Conservation (phyloP, 2,113 vertebrate species). For the Brachypteracias leptosomus region DNA sequence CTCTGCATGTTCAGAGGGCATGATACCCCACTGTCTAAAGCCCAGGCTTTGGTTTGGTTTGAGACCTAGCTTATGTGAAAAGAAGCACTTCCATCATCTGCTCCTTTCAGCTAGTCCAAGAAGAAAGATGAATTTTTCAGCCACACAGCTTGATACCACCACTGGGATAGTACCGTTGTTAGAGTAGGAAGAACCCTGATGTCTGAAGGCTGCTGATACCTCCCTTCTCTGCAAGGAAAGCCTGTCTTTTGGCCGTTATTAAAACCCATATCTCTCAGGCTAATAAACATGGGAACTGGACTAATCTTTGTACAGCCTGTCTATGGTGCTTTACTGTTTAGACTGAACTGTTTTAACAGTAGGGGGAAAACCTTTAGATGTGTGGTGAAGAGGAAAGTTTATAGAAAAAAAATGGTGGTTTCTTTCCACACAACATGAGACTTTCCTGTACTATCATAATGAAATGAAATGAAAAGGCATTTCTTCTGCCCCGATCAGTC, state of each 20-base stretch:
- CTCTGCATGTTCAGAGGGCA: background rate
- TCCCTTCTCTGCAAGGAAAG: background rate
- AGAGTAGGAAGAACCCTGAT: background rate
- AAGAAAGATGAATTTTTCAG: background rate
- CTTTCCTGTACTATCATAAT: constrained; percentile 41
- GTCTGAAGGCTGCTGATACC: background rate
- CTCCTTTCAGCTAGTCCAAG: background rate
- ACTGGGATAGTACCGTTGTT: background rate
- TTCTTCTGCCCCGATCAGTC: constrained; percentile 46
- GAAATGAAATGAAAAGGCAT: constrained; percentile 39
- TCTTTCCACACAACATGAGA: constrained; percentile 34
- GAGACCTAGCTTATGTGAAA: background rate
- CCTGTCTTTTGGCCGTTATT: background rate
- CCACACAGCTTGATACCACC: background rate
- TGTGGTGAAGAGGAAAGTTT: background rate
- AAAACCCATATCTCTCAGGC: background rate
- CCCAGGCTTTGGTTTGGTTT: background rate
- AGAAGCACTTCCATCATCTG: background rate
- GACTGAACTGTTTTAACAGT: constrained; percentile 60
- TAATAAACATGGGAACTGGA: constrained; percentile 25
- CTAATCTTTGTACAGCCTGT: constrained; percentile 46
- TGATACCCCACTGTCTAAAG: accelerated
- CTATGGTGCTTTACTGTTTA: constrained; percentile 24
- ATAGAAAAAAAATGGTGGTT: background rate
- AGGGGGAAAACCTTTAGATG: constrained; percentile 59